Evolutionary conservation across 1,140 invertebrate genomes (phyloP).

Genomic region (Diplogasteroides magnus): DNA sequence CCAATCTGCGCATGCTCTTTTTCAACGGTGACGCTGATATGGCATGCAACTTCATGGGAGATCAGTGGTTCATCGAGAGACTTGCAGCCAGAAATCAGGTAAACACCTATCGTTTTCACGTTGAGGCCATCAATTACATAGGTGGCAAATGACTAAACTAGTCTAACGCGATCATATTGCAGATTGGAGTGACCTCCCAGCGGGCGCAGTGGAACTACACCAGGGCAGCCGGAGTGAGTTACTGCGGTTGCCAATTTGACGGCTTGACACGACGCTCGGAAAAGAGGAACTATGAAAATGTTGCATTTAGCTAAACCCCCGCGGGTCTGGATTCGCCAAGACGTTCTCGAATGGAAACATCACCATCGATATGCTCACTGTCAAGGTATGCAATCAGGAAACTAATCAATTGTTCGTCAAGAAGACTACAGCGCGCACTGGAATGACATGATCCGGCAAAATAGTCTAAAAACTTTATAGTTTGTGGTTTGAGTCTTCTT

Average conservation of each 20-base stretch:
- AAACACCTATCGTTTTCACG: too few relatives aligned
- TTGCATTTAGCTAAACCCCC: too few relatives aligned
- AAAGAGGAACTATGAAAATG: too few relatives aligned
- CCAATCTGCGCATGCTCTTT: constrained; percentile 56
- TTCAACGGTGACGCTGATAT: constrained; percentile 64
- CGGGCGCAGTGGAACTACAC: constrained; percentile 27
- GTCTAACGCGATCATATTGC: constrained; percentile 2
- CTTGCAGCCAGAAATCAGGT: constrained; percentile 11
- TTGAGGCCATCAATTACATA: too few relatives aligned
- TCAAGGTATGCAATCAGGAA: constrained; percentile 28
- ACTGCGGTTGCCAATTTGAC: too few relatives aligned
- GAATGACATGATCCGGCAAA: neutral
- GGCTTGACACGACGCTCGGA: too few relatives aligned
- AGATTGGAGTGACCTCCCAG: constrained; percentile 17
- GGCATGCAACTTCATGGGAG: constrained; percentile 62
- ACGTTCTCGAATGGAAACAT: constrained; percentile 11
- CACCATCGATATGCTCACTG: constrained; percentile 31
- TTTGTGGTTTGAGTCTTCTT: constrained; percentile 1
- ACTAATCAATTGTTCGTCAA: too few relatives aligned
- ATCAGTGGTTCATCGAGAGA: constrained; percentile 61
- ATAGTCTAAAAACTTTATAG: neutral
- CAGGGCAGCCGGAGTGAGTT: constrained; percentile 7
- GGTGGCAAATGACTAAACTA: too few relatives aligned
- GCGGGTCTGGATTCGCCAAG: constrained; percentile 14
- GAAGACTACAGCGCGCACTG: neutral